phyloP scores from a whole-genome alignment of 2,797 vertebrate genomes.

The Sandelia bainsii region DNA sequence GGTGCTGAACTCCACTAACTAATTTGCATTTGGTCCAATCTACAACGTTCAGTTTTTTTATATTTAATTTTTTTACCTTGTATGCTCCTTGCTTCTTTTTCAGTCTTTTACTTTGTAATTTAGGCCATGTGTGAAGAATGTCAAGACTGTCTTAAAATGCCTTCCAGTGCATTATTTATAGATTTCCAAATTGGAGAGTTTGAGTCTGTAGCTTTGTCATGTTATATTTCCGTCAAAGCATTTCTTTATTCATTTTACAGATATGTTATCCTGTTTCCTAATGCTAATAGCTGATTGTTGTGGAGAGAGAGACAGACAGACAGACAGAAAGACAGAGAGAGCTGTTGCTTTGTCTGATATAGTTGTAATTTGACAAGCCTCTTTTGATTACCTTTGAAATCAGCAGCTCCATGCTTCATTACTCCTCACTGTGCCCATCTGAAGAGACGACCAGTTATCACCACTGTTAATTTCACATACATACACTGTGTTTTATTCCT shows the following conservation, averaged over 20 bases:
- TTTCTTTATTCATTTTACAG: constrained; percentile 44
- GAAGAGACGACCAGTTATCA: constrained; percentile 10
- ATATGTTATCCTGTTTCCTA: constrained; percentile 28
- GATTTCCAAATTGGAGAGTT: constrained; percentile 47
- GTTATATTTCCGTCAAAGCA: constrained; percentile 60
- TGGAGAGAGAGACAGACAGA: neutral
- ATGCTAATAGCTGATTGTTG: constrained; percentile 42
- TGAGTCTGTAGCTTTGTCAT: constrained; percentile 59
- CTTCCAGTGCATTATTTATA: constrained; percentile 59
- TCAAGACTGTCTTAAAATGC: constrained; percentile 45
- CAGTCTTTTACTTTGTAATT: constrained; percentile 28
- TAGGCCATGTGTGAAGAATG: constrained; percentile 30
- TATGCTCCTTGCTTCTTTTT: neutral
- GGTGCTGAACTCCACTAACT: constrained; percentile 27
- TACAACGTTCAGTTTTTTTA: neutral
- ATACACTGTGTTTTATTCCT: neutral
- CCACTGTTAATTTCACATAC: constrained; percentile 14
- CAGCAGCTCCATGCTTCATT: constrained; percentile 51
- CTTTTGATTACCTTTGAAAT: constrained; percentile 49
- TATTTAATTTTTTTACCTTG: neutral
- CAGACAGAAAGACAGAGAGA: neutral
- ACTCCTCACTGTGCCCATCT: constrained; percentile 23
- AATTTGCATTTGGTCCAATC: neutral
- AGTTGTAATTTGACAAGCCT: constrained; percentile 48
- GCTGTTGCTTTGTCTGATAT: constrained; percentile 29